Conservation (phyloP, 2,797 vertebrate species). For the Spinus pinus region DNA sequence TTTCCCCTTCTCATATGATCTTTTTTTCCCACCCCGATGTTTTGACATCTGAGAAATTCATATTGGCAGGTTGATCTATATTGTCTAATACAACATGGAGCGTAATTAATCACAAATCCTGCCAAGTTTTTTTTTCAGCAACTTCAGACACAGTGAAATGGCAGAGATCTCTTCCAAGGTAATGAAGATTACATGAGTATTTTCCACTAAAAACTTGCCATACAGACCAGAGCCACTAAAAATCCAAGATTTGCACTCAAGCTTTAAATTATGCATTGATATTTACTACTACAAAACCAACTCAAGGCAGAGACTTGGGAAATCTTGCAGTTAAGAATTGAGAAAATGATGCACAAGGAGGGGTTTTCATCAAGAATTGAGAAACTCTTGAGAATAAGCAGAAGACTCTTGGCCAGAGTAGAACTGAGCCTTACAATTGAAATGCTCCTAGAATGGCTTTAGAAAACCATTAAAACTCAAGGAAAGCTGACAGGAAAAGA, state of each 20-base stretch:
- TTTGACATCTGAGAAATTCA: conserved; percentile 77
- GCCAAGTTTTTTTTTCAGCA: conserved; percentile 42
- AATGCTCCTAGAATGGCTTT: neutral
- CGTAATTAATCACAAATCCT: conserved; percentile 75
- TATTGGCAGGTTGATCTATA: conserved; percentile 81
- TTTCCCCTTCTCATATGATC: conserved; percentile 35
- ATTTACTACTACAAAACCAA: neutral
- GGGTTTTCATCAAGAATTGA: neutral
- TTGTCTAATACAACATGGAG: conserved; percentile 72
- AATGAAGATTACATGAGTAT: neutral
- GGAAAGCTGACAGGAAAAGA: neutral
- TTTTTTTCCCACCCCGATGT: conserved; percentile 57
- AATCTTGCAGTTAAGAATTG: neutral
- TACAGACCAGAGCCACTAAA: neutral
- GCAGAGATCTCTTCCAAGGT: neutral
- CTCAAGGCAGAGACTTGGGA: neutral
- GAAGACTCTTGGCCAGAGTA: neutral
- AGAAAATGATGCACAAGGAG: neutral
- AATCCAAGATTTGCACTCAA: neutral
- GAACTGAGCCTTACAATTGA: neutral
- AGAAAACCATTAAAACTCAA: neutral
- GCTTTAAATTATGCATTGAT: neutral
- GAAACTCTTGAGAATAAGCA: neutral
- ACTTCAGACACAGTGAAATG: conserved; percentile 8
- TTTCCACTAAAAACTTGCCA: neutral